These are phyloP conservation scores for Cynopterus brachyotis DNA, from an alignment of 2,113 vertebrate species.

Conservation along the genomic window DNA sequence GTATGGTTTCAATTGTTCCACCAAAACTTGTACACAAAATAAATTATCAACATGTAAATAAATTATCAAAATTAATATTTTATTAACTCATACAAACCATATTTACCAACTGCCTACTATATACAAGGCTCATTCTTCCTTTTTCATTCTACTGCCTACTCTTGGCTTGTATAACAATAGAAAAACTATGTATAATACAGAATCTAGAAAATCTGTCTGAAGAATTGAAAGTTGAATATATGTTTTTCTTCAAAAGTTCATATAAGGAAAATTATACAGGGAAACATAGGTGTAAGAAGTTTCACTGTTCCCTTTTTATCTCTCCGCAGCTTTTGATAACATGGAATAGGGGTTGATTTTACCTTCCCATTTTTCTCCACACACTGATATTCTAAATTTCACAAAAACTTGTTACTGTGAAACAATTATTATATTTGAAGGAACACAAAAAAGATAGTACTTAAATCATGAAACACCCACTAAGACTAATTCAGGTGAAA, in stretches of 20 bases:
- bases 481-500: slow-evolving; percentile 37
- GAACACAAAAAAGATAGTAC: background rate
- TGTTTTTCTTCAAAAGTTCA: background rate
- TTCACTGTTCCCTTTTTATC: background rate
- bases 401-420: background rate
- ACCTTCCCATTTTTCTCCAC: background rate
- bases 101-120: background rate
- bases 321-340: slow-evolving; percentile 9
- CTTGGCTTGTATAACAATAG: background rate
- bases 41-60: slow-evolving; percentile 18
- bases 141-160: background rate
- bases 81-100: slow-evolving; percentile 17
- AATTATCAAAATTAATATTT: slow-evolving; percentile 16
- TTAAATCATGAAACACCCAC: slow-evolving; percentile 6
- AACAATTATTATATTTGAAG: slow-evolving; percentile 20
- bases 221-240: slow-evolving; percentile 3
- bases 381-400: slow-evolving; percentile 41
- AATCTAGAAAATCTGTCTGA: background rate
- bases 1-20: background rate
- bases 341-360: background rate
- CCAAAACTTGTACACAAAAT: slow-evolving; percentile 10
- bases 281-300: background rate
- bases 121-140: background rate
- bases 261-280: background rate
- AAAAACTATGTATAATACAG: background rate